Percentiles rank a stretch among this genome's conserved stretches.
These are phyloP conservation scores for Spicauda simplicius DNA, from an alignment of 2,888 invertebrate genomes.

Conservation along the genomic window DNA sequence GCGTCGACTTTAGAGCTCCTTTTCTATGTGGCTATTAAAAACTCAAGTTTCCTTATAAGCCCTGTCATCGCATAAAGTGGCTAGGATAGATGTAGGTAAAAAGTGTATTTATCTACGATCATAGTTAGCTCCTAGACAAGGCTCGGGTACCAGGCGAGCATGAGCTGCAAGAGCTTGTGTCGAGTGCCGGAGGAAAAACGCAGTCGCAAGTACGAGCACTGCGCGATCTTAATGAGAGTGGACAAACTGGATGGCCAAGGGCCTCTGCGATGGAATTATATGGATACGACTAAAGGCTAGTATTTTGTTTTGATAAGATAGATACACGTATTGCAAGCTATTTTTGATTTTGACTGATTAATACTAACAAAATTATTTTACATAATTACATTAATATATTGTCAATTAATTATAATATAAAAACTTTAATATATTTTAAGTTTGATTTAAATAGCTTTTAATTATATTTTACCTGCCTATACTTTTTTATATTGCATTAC, in stretches of 20 bases:
- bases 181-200: slow-evolving; percentile 70
- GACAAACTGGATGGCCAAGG: slow-evolving; percentile 80
- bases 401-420: too few species aligned
- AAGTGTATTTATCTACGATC: slow-evolving; percentile 72
- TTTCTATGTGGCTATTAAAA: slow-evolving; percentile 23
- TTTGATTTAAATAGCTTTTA: too few species aligned
- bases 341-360: neutral
- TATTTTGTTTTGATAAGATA: neutral
- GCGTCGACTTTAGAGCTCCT: slow-evolving; percentile 13
- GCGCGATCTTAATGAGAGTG: slow-evolving; percentile 82
- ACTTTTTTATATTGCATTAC: too few species aligned
- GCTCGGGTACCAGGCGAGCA: slow-evolving; percentile 68
- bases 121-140: slow-evolving; percentile 75
- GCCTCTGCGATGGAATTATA: slow-evolving; percentile 51
- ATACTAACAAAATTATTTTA: too few species aligned
- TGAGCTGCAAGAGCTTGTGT: slow-evolving; percentile 60
- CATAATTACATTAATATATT: too few species aligned
- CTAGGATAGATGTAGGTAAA: slow-evolving; percentile 27
- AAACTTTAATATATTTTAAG: too few species aligned
- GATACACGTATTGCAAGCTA: neutral
- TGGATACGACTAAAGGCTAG: slow-evolving; percentile 52
- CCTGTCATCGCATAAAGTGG: slow-evolving; percentile 12
- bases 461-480: too few species aligned
- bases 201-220: slow-evolving; percentile 61
- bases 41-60: slow-evolving; percentile 23